phyloP scores from a whole-genome alignment of 2,113 vertebrate genomes.

The Leptocoma aspasia region DNA sequence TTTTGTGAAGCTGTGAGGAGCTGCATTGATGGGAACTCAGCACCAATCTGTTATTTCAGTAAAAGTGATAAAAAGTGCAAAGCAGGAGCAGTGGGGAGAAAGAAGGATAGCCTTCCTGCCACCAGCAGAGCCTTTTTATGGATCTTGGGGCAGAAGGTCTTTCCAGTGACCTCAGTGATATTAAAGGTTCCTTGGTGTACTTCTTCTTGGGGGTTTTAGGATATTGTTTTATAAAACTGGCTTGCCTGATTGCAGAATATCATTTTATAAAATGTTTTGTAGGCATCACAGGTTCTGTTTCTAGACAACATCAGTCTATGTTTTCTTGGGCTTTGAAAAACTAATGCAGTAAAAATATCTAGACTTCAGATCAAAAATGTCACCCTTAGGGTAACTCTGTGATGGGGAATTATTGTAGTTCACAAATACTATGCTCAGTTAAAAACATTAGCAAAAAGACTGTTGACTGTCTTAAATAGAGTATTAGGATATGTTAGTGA shows the following conservation, averaged over 20 bases:
- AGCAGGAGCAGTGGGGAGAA: not conserved
- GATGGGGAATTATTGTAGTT: not conserved
- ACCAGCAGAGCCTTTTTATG: not conserved
- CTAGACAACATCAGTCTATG: not conserved
- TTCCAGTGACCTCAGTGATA: not conserved
- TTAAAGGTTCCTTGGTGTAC: not conserved
- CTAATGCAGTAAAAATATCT: not conserved
- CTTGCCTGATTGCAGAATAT: not conserved
- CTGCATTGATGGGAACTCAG: not conserved
- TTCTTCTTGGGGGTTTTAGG: not conserved
- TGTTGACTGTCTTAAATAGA: not conserved
- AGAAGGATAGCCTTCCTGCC: not conserved
- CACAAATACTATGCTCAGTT: not conserved
- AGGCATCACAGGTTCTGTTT: not conserved
- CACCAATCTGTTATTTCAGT: not conserved
- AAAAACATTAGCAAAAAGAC: not conserved
- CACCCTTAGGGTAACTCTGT: not conserved
- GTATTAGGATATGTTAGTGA: not conserved
- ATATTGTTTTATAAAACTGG: not conserved
- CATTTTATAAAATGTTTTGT: not conserved
- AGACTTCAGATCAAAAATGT: not conserved
- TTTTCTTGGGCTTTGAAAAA: not conserved
- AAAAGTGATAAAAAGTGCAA: not conserved
- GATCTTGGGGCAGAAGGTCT: not conserved
- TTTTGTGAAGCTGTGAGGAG: not conserved